Conservation (phyloP, 2,888 invertebrate species). For the Heliconius cydno region DNA sequence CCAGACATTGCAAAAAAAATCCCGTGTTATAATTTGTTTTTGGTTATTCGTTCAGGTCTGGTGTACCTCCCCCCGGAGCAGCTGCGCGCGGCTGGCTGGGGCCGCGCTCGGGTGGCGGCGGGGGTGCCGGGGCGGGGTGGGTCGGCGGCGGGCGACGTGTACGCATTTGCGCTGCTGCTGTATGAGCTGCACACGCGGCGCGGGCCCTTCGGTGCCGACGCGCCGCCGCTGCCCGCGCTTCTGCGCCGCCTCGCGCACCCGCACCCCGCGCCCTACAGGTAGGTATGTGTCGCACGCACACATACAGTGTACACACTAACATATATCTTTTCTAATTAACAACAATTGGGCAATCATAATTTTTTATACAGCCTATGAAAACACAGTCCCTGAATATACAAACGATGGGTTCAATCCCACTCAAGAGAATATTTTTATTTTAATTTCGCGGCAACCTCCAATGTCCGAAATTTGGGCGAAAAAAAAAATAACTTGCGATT, state of each 20-base stretch:
- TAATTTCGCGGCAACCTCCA: not conserved
- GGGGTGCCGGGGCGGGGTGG: constrained; percentile 73
- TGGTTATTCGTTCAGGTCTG: constrained; percentile 80
- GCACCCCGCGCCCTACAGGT: constrained; percentile 84
- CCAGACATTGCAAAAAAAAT: not conserved
- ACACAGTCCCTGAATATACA: not conserved
- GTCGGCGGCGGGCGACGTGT: constrained; percentile 91
- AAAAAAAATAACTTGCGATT: too few species aligned
- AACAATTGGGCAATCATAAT: too few species aligned
- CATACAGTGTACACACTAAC: not conserved
- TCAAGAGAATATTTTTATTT: not conserved
- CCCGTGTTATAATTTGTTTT: not conserved
- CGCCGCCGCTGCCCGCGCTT: constrained; percentile 86
- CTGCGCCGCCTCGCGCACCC: constrained; percentile 84
- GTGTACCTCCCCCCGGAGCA: constrained; percentile 93
- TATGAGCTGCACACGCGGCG: constrained; percentile 94
- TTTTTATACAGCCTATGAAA: too few species aligned
- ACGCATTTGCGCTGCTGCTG: constrained; percentile 93
- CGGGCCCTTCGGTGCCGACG: constrained; percentile 91
- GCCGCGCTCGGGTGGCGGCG: constrained; percentile 59
- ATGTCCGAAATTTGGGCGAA: too few species aligned
- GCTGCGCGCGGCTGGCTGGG: constrained; percentile 81
- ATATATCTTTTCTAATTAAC: too few species aligned
- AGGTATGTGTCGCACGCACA: constrained; percentile 62
- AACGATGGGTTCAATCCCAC: too few species aligned